These are phyloP conservation scores for Tortrix viridana DNA, from an alignment of 2,888 invertebrate genomes.

Conservation along the genomic window DNA sequence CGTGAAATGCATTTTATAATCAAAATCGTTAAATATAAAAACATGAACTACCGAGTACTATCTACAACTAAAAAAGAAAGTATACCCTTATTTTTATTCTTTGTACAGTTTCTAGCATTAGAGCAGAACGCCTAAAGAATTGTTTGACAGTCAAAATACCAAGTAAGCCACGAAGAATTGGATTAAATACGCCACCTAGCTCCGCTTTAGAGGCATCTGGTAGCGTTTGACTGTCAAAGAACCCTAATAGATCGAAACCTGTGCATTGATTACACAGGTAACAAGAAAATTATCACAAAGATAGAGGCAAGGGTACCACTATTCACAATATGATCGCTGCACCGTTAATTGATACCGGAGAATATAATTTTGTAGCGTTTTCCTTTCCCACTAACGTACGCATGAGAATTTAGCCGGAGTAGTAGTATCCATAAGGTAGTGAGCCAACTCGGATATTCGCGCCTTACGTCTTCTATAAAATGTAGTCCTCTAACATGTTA, in stretches of 20 bases:
- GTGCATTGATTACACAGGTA: constrained; percentile 51
- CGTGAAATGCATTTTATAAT: constrained; percentile 55
- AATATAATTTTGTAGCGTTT: not conserved
- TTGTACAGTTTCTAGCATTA: constrained; percentile 73
- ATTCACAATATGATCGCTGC: not conserved
- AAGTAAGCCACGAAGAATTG: too few relatives aligned
- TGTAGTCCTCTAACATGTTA: constrained; percentile 45
- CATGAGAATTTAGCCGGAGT: not conserved
- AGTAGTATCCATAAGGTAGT: not conserved
- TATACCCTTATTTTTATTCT: constrained; percentile 67
- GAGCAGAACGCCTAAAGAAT: constrained; percentile 65
- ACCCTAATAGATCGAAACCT: constrained; percentile 15
- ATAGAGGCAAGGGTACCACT: not conserved
- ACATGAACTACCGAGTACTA: constrained; percentile 56
- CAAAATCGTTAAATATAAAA: constrained; percentile 45
- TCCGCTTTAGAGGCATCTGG: constrained; percentile 33
- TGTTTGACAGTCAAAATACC: constrained; percentile 52
- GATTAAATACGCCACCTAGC: too few relatives aligned
- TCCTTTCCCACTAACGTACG: not conserved
- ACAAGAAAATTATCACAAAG: constrained; percentile 32
- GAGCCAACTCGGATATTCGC: not conserved
- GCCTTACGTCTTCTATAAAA: not conserved
- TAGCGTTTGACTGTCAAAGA: constrained; percentile 43
- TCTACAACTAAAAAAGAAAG: constrained; percentile 67
- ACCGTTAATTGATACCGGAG: not conserved